Conservation (phyloP, 2,888 invertebrate genomes). For the Agriopis marginaria region DNA sequence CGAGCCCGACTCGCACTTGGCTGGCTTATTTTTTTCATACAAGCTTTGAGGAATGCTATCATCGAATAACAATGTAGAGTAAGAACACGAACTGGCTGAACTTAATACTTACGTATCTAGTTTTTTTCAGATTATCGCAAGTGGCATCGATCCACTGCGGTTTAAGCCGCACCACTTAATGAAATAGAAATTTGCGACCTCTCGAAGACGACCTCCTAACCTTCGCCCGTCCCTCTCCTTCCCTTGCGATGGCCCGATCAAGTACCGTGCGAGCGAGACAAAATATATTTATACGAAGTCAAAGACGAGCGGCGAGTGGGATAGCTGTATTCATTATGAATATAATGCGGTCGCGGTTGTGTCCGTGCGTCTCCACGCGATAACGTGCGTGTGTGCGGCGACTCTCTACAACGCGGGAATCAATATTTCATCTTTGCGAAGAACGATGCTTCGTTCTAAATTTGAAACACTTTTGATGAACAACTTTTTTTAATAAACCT, state of each 20-base stretch:
- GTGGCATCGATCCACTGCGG: conserved; percentile 80
- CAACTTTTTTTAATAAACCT: neutral
- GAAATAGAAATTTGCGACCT: conserved; percentile 86
- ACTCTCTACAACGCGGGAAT: conserved; percentile 77
- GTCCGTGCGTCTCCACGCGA: conserved; percentile 78
- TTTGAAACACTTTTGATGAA: conserved; percentile 27
- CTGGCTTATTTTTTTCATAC: neutral
- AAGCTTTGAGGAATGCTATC: neutral
- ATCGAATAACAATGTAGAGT: neutral
- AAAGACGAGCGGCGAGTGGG: conserved; percentile 85
- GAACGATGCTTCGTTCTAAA: conserved; percentile 40
- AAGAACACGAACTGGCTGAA: neutral
- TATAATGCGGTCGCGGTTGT: conserved; percentile 83
- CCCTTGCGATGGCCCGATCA: conserved; percentile 68
- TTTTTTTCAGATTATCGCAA: conserved; percentile 68
- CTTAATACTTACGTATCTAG: conserved; percentile 31
- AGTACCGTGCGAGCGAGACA: conserved; percentile 76
- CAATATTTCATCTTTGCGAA: conserved; percentile 83
- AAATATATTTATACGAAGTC: conserved; percentile 86
- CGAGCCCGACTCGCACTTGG: no score
- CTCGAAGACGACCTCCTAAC: conserved; percentile 83
- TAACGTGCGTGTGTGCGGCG: conserved; percentile 70
- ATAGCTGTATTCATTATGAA: conserved; percentile 86
- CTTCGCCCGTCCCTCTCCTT: conserved; percentile 77
- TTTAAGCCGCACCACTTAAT: conserved; percentile 82